phyloP scores from a whole-genome alignment of 2,113 vertebrate species.

The Galbula dea region DNA sequence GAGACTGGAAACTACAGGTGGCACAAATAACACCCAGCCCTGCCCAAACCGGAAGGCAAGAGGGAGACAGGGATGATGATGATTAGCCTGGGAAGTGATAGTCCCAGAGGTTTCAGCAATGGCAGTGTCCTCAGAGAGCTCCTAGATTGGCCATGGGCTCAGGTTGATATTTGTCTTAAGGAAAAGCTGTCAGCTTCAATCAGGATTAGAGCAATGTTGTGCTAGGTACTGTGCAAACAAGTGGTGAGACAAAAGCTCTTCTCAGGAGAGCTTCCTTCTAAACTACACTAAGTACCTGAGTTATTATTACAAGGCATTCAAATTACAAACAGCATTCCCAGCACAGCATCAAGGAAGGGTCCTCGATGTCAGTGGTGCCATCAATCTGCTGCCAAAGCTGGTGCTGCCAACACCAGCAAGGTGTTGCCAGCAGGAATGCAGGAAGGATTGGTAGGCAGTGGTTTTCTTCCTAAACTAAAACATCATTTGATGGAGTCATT shows the following conservation, averaged over 20 bases:
- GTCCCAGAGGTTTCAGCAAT: neutral
- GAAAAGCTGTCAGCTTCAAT: neutral
- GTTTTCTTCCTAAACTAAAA: neutral
- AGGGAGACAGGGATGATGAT: accelerated
- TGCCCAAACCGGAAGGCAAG: neutral
- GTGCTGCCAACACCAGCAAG: neutral
- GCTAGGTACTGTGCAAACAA: neutral
- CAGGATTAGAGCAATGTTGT: neutral
- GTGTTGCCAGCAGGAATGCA: neutral
- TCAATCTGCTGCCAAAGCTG: neutral
- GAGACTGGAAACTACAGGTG: neutral
- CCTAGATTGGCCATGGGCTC: neutral
- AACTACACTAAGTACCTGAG: neutral
- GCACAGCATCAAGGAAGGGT: neutral
- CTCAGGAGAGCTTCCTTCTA: neutral
- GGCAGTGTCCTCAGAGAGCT: neutral
- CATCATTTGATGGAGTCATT: neutral
- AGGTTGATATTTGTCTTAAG: neutral
- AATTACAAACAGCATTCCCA: neutral
- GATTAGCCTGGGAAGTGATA: neutral
- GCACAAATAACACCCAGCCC: neutral
- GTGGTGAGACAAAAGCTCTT: neutral
- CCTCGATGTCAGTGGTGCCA: neutral
- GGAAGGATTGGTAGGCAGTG: neutral
- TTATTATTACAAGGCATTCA: neutral